Evolutionary conservation across 1,140 invertebrate genomes (phyloP).

Genomic region (Samia ricini): DNA sequence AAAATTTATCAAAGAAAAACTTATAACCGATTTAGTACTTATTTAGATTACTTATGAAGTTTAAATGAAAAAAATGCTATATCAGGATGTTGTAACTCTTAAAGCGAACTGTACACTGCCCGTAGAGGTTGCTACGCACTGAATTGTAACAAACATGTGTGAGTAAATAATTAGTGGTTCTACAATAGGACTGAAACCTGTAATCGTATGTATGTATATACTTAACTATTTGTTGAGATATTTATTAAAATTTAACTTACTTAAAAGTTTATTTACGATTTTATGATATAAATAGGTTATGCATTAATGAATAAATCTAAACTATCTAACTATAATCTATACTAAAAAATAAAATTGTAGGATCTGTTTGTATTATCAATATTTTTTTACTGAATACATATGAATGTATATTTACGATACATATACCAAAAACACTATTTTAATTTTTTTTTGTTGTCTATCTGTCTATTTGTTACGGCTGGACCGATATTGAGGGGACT

Average conservation of each 20-base stretch:
- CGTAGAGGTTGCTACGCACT: conserved; percentile 18
- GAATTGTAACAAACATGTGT: conserved; percentile 26
- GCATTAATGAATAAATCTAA: too few species aligned
- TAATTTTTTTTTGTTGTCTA: too few species aligned
- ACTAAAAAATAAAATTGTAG: too few species aligned
- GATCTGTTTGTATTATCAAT: too few species aligned
- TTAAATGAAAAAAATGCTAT: background rate
- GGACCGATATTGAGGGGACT: too few species aligned
- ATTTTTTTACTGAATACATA: too few species aligned
- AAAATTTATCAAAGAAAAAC: background rate
- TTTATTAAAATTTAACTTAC: background rate
- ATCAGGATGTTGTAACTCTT: conserved; percentile 27
- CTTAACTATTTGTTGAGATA: background rate
- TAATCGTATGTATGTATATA: background rate
- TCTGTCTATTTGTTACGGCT: too few species aligned
- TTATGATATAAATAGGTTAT: too few species aligned
- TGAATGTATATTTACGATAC: too few species aligned
- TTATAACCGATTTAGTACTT: background rate
- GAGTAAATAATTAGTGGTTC: conserved; percentile 57
- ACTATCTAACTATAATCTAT: too few species aligned
- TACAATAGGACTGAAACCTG: conserved; percentile 26
- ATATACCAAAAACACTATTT: too few species aligned
- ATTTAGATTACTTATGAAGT: background rate
- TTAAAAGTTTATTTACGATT: too few species aligned
- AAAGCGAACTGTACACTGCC: conserved; percentile 42